Base-by-base conservation (phyloP, 2,888 invertebrate genomes). In the Cancer borealis region DNA sequence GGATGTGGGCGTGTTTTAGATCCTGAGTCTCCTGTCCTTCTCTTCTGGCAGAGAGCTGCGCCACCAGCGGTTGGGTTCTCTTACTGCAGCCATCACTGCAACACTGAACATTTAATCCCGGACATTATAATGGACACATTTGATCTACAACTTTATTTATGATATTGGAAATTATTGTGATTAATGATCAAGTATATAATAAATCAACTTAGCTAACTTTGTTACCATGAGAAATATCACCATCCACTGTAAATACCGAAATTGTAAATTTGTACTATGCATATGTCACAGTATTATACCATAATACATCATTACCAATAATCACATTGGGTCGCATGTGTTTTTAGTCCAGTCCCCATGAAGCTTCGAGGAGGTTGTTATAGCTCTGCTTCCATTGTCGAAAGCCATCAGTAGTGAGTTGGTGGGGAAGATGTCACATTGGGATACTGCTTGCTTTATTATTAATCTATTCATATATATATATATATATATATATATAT, bases 401-500 rank as follows among this genome's bases (percentile, higher is more conserved):
- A 12, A 54, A 17, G 54, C 54, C 54, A 54, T 39, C 39, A 39
- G 39, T 39, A 39, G 39, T 39, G 39, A 39, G 39, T 39, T 39
- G 39, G 39, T 39, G 39, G 39, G 39, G 49, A 49, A 4, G 49
- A 4, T 12, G 49, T 49, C 39, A 39, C 39, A 2, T 84, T 84
- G 10, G 45, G 21, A 8, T 88, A 8, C 39, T 17, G 66, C 21
- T 17, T 17, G 66, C 21, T 17, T 66, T 26, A 17, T 73, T 89
- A 8, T 88, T 12, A 46, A 39, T 91, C 30, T 84, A 54, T 91
- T 73, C 47, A 93, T 93, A 90, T 93, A 93, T 93, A 91, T 90
- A 79, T 93, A 90, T 93, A 93, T 90, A 93, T 91, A 79, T 91
- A 90, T 89, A 93, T 93, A 93, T 93, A 93, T 89, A 93, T 89